Percentiles rank a stretch among this genome's conserved stretches.
phyloP scores from a whole-genome alignment of 2,113 vertebrate genomes.

The Ciconia stormi region DNA sequence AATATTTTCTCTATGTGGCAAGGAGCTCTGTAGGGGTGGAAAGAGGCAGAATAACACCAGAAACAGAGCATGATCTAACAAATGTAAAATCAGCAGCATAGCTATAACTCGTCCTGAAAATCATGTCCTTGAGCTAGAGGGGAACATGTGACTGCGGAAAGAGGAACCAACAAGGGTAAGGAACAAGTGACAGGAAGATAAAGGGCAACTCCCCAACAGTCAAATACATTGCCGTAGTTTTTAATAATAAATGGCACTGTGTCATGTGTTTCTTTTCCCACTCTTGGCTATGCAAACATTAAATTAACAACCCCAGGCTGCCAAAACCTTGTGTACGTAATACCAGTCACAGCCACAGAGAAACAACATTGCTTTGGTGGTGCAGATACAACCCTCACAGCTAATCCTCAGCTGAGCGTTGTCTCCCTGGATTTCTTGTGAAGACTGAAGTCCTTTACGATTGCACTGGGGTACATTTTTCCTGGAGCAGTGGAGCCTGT shows the following conservation, averaged over 20 bases:
- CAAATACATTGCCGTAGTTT: background rate
- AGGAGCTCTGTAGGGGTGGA: background rate
- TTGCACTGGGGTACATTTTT: background rate
- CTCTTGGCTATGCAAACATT: background rate
- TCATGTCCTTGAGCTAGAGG: background rate
- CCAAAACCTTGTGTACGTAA: background rate
- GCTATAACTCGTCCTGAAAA: background rate
- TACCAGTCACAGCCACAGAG: background rate
- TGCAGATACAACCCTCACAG: background rate
- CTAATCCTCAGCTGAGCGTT: background rate
- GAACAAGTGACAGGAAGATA: background rate
- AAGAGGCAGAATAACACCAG: background rate
- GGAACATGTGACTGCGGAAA: background rate
- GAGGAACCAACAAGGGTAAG: background rate
- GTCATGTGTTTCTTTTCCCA: background rate
- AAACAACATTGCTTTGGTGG: background rate
- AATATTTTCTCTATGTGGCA: background rate
- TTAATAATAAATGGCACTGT: background rate
- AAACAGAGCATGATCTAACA: background rate
- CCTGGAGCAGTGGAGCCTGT: background rate
- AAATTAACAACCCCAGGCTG: background rate
- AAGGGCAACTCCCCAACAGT: background rate
- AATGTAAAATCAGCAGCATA: background rate
- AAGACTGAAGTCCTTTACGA: background rate
- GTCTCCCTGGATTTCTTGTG: background rate